Evolutionary conservation across 2,797 vertebrate genomes (phyloP), one percentile per base, ranked within the genome.

Genomic region (Chelidonichthys spinosus): DNA sequence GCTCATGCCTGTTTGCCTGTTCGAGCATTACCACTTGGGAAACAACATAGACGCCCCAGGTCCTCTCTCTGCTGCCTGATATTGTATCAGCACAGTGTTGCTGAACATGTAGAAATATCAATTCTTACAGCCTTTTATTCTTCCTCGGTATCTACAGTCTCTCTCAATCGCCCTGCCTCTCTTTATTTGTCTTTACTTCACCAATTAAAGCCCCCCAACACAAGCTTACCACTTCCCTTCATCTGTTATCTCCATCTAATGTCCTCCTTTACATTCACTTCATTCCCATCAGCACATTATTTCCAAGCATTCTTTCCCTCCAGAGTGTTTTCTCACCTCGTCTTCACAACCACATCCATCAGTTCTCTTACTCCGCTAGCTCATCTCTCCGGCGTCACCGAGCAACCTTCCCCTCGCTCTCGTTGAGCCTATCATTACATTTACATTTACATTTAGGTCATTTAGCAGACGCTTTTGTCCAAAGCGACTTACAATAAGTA

Each of bases 321-420:
- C 63, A 4, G 39, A 80, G 73, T 75, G 85, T 89, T 85, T 84
- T 88, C 85, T 87, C 87, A 81, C 81, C 83, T 85, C 70, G 64
- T 74, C 77, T 69, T 79, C 70, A 44, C 64, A 67, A 43, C n/a
- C 44, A 46, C 47, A 63, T 76, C 56, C 66, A 68, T 67, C 76
- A 46, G 60, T 68, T 64, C 72, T 66, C 60, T 71, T 70, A 46
- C 56, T 32, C 65, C 69, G 49, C 54, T 83, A 80, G 55, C 69
- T 72, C 78, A 72, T 81, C 65, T 62, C 52, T 47, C 52, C 53
- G 46, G 58, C 37, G 18, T 63, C 55, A 59, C 75, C 1, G 7
- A 15, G 18, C 61, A 66, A 36, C 52, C 65, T 32, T 68, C 53
- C 25, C 69, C 49, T 64, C 25, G 17, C 66, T 82, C 61, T 77